Percentiles rank a stretch among this genome's conserved stretches.
These are phyloP conservation scores for Columba livia DNA, from an alignment of 2,113 vertebrate genomes.

Conservation along the genomic window DNA sequence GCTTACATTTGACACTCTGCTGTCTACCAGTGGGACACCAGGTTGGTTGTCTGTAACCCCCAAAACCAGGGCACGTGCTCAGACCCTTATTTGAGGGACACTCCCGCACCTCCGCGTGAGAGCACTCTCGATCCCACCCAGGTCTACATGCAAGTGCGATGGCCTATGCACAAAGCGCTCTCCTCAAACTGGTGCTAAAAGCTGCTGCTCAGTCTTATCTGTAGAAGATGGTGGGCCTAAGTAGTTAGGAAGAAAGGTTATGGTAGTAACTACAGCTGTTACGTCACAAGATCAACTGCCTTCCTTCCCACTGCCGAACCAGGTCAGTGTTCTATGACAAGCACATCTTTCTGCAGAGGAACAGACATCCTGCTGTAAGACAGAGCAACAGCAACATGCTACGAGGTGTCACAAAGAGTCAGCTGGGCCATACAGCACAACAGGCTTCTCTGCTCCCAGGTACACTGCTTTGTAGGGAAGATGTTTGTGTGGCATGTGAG, in stretches of 20 bases:
- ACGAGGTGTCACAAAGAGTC: not conserved
- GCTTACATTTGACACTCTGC: not conserved
- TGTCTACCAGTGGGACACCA: not conserved
- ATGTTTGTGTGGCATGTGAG: not conserved
- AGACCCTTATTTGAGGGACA: not conserved
- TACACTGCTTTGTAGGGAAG: not conserved
- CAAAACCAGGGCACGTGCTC: rapidly evolving
- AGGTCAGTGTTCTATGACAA: not conserved
- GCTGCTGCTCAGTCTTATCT: not conserved
- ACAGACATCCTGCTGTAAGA: not conserved
- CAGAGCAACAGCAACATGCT: not conserved
- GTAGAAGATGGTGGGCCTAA: not conserved
- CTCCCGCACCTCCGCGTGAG: rapidly evolving
- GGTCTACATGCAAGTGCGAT: not conserved
- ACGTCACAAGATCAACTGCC: not conserved
- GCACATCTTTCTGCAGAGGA: not conserved
- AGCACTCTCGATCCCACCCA: not conserved
- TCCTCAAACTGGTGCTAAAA: not conserved
- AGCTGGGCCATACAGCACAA: not conserved
- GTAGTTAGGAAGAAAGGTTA: not conserved
- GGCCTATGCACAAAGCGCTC: not conserved
- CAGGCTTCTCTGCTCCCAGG: not conserved
- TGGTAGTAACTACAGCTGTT: not conserved
- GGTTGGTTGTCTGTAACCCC: not conserved
- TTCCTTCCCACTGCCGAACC: not conserved